These are phyloP conservation scores for Meteorus cinctellus DNA, from an alignment of 2,888 invertebrate species.

Conservation along the genomic window DNA sequence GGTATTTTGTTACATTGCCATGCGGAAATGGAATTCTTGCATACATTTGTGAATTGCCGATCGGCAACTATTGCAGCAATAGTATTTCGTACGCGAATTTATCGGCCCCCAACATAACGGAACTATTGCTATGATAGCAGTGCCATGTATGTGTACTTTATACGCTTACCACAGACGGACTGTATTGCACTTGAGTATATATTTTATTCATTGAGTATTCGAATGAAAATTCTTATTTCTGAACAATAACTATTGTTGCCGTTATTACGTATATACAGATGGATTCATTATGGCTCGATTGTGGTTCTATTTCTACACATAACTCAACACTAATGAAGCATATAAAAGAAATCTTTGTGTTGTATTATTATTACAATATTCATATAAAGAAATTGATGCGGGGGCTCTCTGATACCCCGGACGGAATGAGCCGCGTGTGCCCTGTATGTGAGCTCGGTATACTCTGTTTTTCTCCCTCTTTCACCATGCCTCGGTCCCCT, in stretches of 20 bases:
- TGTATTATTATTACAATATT: slow-evolving; percentile 33
- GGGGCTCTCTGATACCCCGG: slow-evolving; percentile 22
- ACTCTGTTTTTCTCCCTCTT: background rate
- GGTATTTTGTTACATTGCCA: too few relatives aligned
- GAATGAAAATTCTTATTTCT: background rate
- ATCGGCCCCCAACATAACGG: too few relatives aligned
- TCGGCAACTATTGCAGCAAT: too few relatives aligned
- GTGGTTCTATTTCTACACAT: slow-evolving; percentile 20
- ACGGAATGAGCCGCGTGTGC: slow-evolving; percentile 21
- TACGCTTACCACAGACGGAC: too few relatives aligned
- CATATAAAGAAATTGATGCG: slow-evolving; percentile 27
- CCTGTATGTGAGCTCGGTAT: background rate
- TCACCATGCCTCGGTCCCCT: slow-evolving; percentile 45
- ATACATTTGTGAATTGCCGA: too few relatives aligned
- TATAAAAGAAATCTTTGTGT: slow-evolving; percentile 14
- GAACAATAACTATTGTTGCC: background rate
- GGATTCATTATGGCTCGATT: slow-evolving; percentile 9
- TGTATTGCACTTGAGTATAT: too few relatives aligned
- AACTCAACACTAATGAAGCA: slow-evolving; percentile 7
- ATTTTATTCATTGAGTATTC: too few relatives aligned
- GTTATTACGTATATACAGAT: background rate
- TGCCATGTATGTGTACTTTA: too few relatives aligned
- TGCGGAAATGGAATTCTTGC: too few relatives aligned
- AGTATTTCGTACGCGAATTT: too few relatives aligned
- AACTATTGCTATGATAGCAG: too few relatives aligned